Evolutionary conservation across 2,888 invertebrate species (phyloP), one percentile per base, ranked within the genome.

Genomic region (Automeris io): DNA sequence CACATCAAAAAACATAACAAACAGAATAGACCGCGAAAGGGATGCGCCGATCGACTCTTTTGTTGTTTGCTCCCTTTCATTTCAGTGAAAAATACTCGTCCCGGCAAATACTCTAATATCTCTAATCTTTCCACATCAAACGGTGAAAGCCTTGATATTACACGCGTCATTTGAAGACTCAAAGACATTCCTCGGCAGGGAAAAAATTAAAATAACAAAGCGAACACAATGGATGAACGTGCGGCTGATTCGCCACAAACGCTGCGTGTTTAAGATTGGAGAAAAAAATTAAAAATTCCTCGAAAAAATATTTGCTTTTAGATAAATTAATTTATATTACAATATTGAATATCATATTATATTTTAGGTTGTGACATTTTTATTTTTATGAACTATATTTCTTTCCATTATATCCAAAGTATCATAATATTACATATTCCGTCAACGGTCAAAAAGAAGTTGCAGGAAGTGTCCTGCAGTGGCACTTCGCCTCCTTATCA

Each of bases 161-260:
- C 81, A 83, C 76, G 81, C 83, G 65, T 83, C 83, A 85, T 85
- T 85, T 82, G 75, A 82, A 71, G 70, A 77, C 70, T 83, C 85
- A 85, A 85, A 86, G 85, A 86, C 80, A 85, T 86, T 85, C 86
- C 71, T 50, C 47, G 50, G 41, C 47, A 60, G 62, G 69, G 61
- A 71, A 85, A 82, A 86, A 83, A 83, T 79, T 80, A 80, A 83
- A 83, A 85, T 81, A 82, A 85, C 80, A 76, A 56, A 59, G 70
- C 70, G 66, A 55, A 62, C 50, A 69, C 70, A 70, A 74, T 76
- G 68, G 70, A 58, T 57, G 49, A 51, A 43, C 38, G 54, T 52
- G 51, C 51, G 60, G 60, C 56, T 73, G 76, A 77, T 74, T 70
- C 62, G 64, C 62, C 55, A 60, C 45, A 48, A 45, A 39, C 37